phyloP scores from a whole-genome alignment of 2,113 vertebrate genomes.

The Lycaon pictus region DNA sequence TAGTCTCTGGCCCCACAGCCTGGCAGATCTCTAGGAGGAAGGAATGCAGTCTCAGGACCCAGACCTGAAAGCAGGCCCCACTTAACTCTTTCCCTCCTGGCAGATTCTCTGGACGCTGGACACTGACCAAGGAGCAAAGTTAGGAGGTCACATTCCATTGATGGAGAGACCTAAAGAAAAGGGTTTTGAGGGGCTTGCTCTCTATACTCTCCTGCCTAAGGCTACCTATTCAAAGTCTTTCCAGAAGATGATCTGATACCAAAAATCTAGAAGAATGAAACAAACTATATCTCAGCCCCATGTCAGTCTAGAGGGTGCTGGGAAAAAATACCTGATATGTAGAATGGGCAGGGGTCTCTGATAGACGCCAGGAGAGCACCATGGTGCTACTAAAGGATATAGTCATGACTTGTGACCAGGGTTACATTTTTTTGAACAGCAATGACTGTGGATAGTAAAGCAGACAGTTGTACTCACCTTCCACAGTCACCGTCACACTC shows the following conservation, averaged over 20 bases:
- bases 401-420: neutral
- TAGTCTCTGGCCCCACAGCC: slow-evolving; percentile 82
- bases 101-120: neutral
- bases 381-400: rapidly evolving
- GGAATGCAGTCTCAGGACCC: slow-evolving; percentile 81
- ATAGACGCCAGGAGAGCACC: rapidly evolving
- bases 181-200: neutral
- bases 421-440: neutral
- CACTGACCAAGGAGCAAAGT: neutral
- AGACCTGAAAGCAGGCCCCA: slow-evolving; percentile 39
- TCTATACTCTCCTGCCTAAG: neutral
- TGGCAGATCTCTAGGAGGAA: slow-evolving; percentile 77
- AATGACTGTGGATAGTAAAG: neutral
- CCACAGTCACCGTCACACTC: neutral
- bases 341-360: neutral
- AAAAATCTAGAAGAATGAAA: neutral
- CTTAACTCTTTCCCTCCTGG: slow-evolving; percentile 85
- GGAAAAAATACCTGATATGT: neutral
- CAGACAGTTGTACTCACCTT: rapidly evolving
- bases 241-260: neutral
- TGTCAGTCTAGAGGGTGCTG: neutral
- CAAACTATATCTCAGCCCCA: neutral
- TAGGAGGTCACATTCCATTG: neutral
- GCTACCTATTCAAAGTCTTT: neutral
- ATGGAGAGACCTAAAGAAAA: neutral